Evolutionary conservation across 2,888 invertebrate genomes (phyloP).

Genomic region (Tachystola acroxantha): DNA sequence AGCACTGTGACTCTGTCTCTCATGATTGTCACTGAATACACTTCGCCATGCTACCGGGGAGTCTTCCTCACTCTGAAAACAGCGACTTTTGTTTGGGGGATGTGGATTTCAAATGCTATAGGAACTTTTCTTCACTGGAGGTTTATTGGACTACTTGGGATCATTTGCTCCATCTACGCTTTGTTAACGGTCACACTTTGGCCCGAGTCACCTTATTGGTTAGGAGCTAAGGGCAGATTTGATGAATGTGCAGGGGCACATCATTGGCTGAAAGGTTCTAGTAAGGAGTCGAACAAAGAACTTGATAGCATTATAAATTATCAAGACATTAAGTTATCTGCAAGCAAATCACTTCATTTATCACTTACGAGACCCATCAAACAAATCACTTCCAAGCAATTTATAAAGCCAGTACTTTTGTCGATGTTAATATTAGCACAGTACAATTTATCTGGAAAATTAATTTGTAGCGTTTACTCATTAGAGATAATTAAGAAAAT

Average conservation of each 20-base stretch:
- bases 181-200: constrained; percentile 15
- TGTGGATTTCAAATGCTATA: constrained; percentile 19
- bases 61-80: constrained; percentile 16
- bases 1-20: constrained; percentile 11
- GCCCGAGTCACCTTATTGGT: constrained; percentile 25
- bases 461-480: no score
- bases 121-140: constrained; percentile 20
- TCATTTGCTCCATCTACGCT: constrained; percentile 13
- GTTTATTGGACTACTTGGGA: constrained; percentile 15
- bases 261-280: constrained; percentile 15
- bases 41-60: constrained; percentile 20
- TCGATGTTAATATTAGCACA: no score
- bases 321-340: constrained; percentile 11
- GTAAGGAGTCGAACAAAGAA: constrained; percentile 15
- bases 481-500: no score
- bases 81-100: constrained; percentile 17
- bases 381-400: no score
- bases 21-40: constrained; percentile 18
- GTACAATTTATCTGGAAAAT: no score
- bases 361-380: no score
- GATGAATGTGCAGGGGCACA: constrained; percentile 20
- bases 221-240: constrained; percentile 18
- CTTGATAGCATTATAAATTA: constrained; percentile 16
- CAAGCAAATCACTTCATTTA: no score
- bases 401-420: no score